A percentile compares a stretch with the other conserved stretches of the same genome.
phyloP scores from a whole-genome alignment of 2,888 invertebrate genomes.

The Malacosoma neustria region DNA sequence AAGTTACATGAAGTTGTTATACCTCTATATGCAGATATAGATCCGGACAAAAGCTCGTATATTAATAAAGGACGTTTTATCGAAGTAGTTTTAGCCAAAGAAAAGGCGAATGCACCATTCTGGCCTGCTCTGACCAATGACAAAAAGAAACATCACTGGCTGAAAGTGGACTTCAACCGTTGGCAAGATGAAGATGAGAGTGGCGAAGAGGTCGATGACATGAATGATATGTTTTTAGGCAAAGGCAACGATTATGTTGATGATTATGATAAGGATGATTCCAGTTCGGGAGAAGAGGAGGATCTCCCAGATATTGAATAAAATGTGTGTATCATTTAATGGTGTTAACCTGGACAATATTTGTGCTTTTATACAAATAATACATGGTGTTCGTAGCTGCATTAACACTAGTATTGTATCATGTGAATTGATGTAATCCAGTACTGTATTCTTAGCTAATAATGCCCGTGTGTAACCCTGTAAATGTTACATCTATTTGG shows the following conservation, averaged over 20 bases:
- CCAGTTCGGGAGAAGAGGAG: constrained; percentile 85
- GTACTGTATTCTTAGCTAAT: background rate
- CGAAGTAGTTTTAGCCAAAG: constrained; percentile 81
- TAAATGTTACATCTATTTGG: no score
- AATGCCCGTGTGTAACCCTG: no score
- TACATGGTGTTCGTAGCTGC: constrained; percentile 4
- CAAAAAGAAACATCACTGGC: constrained; percentile 93
- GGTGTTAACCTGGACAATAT: constrained; percentile 24
- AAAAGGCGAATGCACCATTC: constrained; percentile 79
- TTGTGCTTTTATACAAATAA: constrained; percentile 33
- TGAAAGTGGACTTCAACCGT: constrained; percentile 97
- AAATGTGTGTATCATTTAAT: constrained; percentile 14
- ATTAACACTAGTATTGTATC: background rate
- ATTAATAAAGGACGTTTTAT: constrained; percentile 82
- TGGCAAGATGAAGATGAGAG: constrained; percentile 98
- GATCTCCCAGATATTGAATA: constrained; percentile 80
- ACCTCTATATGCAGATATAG: constrained; percentile 87
- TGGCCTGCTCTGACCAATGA: constrained; percentile 93
- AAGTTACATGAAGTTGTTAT: constrained; percentile 91
- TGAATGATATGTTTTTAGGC: constrained; percentile 49
- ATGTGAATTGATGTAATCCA: background rate
- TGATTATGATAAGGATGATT: constrained; percentile 68
- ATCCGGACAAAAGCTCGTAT: constrained; percentile 83
- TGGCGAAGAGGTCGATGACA: constrained; percentile 78
- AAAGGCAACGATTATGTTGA: constrained; percentile 41